Base-by-base conservation (phyloP, 2,113 vertebrate genomes). In the Sinocyclocheilus grahami region DNA sequence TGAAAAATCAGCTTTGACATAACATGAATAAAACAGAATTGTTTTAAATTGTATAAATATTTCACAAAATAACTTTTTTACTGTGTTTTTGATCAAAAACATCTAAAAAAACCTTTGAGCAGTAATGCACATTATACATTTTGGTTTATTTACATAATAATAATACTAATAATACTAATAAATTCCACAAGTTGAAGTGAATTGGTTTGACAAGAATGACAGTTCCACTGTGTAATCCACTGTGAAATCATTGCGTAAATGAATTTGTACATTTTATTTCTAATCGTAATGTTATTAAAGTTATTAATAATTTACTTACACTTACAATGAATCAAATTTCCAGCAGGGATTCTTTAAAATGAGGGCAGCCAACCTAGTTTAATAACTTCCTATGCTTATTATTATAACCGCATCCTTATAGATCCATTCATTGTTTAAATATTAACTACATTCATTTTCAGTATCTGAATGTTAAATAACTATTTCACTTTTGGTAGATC, bases 401-500 rank as follows among this genome's bases (percentile, higher is more conserved):
- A 78, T 33, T 30, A 78, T 33, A 78, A 55, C 48, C n/a, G 20
- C 76, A 78, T 78, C 51, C 46, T 12, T 30, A 78, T 78, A 33
- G 48, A 14, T 48, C 8, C 14, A 53, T 78, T 78, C 51, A 78
- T 33, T 78, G 75, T 55, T 55, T 53, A 53, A 55, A 55, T 78
- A 78, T 78, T 51, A 78, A 78, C 75, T 27, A 80, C 60, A 65
- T 81, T 81, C 14, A 81, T 63, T 48, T 81, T 81, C 20, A 48
- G 8, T 27, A 48, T 46, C 37, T 27, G 14, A 67, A 30, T 67
- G 39, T 82, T 48, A 11, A 48, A 78, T 72, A 72, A 42, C 18
- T 7, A 22, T 39, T 22, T 72, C 33, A 39, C 30, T 20, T 37
- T 71, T 18, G 3, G 16, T 71, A 71, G 16, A 39, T 33, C 22